These are phyloP conservation scores for Zaprionus capensis DNA, from an alignment of 1,140 invertebrate species.

Conservation along the genomic window DNA sequence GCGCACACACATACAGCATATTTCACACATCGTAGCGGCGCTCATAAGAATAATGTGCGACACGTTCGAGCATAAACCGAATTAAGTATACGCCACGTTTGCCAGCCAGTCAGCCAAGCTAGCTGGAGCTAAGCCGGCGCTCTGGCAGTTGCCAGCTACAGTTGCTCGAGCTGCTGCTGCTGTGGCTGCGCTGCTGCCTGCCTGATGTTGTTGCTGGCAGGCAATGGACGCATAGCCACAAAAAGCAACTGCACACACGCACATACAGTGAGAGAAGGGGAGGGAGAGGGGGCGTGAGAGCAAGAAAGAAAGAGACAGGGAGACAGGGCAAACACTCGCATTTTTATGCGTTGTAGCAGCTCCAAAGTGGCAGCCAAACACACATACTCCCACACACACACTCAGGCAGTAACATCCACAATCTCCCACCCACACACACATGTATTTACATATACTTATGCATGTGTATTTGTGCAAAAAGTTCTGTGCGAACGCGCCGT, in stretches of 20 bases:
- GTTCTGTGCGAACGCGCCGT: slow-evolving; percentile 55
- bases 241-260: slow-evolving; percentile 56
- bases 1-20: slow-evolving; percentile 74
- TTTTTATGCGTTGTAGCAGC: slow-evolving; percentile 51
- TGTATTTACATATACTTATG: neutral
- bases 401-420: slow-evolving; percentile 37
- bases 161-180: neutral
- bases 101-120: slow-evolving; percentile 59
- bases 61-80: slow-evolving; percentile 81
- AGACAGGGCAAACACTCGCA: slow-evolving; percentile 41
- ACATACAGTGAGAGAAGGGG: slow-evolving; percentile 1
- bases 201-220: slow-evolving; percentile 1
- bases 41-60: slow-evolving; percentile 79
- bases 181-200: no score
- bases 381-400: slow-evolving; percentile 42
- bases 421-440: slow-evolving; percentile 45
- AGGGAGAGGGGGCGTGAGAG: neutral
- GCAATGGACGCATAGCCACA: slow-evolving; percentile 57
- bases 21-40: slow-evolving; percentile 73
- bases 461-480: slow-evolving; percentile 46
- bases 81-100: slow-evolving; percentile 82
- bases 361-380: slow-evolving; percentile 49
- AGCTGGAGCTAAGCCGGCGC: slow-evolving; percentile 8
- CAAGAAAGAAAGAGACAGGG: neutral
- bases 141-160: neutral